Evolutionary conservation across 64 coral and sea anemone species (phyloP).

Genomic region (Dendronephthya gigantea): DNA sequence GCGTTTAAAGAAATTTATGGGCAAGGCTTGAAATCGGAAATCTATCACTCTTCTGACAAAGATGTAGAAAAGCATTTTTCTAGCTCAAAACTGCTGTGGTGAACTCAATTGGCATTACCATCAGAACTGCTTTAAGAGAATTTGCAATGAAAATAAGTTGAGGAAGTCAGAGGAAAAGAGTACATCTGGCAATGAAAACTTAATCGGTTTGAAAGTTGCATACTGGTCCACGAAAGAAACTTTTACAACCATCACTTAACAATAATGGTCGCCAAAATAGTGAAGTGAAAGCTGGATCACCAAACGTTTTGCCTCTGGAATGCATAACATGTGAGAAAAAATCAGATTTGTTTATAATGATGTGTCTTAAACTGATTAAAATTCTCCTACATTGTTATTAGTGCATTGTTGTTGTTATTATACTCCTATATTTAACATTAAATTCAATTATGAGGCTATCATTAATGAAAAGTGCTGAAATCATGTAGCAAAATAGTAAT

Average conservation of each 20-base stretch:
- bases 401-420: too few relatives aligned
- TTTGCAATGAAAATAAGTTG: background rate
- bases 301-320: background rate
- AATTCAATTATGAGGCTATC: background rate
- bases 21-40: background rate
- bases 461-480: background rate
- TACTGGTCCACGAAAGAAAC: background rate
- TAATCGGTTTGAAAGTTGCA: background rate
- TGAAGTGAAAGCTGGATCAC: background rate
- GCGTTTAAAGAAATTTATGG: background rate
- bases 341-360: background rate
- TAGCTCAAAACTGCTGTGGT: background rate
- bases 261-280: conserved; percentile 9
- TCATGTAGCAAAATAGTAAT: background rate
- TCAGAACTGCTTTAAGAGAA: background rate
- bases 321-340: conserved; percentile 13
- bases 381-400: background rate
- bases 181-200: background rate
- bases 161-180: background rate
- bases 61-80: background rate
- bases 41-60: background rate
- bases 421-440: background rate
- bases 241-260: background rate
- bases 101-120: background rate
- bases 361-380: background rate